phyloP scores from a whole-genome alignment of 2,797 vertebrate genomes.

The Neopelma chrysocephalum region DNA sequence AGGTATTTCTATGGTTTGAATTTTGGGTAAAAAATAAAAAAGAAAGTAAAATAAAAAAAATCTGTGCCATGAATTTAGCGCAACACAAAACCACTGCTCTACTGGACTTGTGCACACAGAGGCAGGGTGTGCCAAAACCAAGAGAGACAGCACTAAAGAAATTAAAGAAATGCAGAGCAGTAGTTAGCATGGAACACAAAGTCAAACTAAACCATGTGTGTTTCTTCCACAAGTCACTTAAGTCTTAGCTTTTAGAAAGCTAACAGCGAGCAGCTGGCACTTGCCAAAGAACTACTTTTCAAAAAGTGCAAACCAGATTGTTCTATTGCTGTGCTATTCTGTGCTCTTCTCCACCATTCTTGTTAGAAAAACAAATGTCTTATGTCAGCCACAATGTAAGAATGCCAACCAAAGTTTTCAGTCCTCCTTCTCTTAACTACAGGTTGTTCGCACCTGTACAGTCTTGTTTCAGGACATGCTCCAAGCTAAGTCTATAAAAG shows the following conservation, averaged over 20 bases:
- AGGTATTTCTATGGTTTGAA: constrained; percentile 29
- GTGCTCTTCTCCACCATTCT: not conserved
- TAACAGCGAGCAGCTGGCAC: constrained; percentile 54
- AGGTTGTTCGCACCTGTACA: constrained; percentile 72
- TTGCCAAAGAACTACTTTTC: constrained; percentile 47
- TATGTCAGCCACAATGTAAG: constrained; percentile 45
- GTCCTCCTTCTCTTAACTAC: constrained; percentile 56
- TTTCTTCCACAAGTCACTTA: constrained; percentile 1
- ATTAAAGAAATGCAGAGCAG: constrained; percentile 34
- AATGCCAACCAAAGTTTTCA: constrained; percentile 26
- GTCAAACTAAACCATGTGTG: constrained; percentile 41
- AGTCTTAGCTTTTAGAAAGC: constrained; percentile 38
- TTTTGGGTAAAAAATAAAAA: not conserved
- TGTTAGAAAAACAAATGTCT: constrained; percentile 48
- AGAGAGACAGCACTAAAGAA: constrained; percentile 5
- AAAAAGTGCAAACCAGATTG: constrained; percentile 23
- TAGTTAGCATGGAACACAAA: not conserved
- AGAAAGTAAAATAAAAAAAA: not conserved
- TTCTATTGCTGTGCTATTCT: not conserved
- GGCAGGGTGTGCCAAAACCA: not conserved
- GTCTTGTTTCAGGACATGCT: constrained; percentile 73
- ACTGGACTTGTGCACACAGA: not conserved
- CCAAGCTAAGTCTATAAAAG: constrained; percentile 70
- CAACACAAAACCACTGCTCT: constrained; percentile 20
- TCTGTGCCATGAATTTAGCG: not conserved